Conservation (phyloP, 1,140 invertebrate species). For the Pentalonia nigronervosa region DNA sequence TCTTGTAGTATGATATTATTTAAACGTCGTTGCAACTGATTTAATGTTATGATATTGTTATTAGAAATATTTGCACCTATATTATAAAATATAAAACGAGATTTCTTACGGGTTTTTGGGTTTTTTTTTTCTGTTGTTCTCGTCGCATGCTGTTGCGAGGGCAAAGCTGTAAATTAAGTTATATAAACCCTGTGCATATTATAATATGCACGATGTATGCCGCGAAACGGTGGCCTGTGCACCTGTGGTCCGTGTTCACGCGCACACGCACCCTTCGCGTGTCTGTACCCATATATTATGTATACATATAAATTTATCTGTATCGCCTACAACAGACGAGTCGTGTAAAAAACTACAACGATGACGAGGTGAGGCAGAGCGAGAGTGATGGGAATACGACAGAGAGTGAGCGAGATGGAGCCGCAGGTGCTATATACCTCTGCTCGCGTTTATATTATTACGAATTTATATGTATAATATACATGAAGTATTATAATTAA, state of each 20-base stretch:
- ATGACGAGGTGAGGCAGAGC: not conserved
- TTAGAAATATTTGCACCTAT: not conserved
- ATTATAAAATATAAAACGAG: not conserved
- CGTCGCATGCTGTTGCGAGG: not conserved
- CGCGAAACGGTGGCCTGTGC: not conserved
- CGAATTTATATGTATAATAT: not conserved
- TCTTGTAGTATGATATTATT: too few relatives aligned
- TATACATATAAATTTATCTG: not conserved
- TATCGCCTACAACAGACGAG: not conserved
- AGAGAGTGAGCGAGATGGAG: not conserved
- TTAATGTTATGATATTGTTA: not conserved
- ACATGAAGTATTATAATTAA: not conserved
- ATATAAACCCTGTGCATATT: not conserved
- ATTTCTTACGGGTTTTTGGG: not conserved
- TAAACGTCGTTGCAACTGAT: not conserved
- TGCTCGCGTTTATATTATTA: not conserved
- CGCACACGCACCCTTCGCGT: not conserved
- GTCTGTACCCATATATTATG: not conserved
- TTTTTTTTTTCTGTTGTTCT: not conserved
- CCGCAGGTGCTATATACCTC: not conserved
- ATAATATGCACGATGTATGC: not conserved
- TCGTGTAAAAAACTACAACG: not conserved
- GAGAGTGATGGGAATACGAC: not conserved
- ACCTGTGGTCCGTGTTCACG: constrained; percentile 1
- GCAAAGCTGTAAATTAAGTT: constrained; percentile 1